Evolutionary conservation across 2,888 invertebrate species (phyloP), one percentile per base, ranked within the genome.

Genomic region (Sympetrum striolatum): DNA sequence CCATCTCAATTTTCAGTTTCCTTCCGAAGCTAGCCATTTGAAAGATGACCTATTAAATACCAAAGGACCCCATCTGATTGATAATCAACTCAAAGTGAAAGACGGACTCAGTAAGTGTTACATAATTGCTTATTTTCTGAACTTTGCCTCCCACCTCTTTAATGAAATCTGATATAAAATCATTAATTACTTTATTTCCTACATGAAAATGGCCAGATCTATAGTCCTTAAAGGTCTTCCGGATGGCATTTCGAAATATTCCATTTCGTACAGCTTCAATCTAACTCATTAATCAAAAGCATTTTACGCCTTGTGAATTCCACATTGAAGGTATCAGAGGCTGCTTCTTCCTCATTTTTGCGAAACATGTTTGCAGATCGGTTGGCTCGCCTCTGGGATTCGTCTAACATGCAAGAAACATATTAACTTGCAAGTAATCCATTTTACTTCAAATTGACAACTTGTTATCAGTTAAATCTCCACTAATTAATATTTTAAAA

Each of bases 211-310:
- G 58, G n/a, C 64, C 12, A 35, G 35, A 73, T 86, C n/a, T 64
- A n/a, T 86, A 22, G 14, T 60, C 39, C 8, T 14, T 10, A n/a
- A 35, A 53, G 18, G 12, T 60, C 37, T 18, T 25, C 58, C 37
- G 58, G 22, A 82, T 58, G 58, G 48, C 58, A 82, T 86, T 86
- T 86, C 60, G 86, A 64, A 58, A 86, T 53, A 53, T 53, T 73
- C 86, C 37, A 39, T 37, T 53, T 37, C 39, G 22, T 14, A 31
- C 25, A 31, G n/a, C 39, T 37, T n/a, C 64, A 58, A 86, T 86
- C 86, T 37, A 22, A 60, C 60, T 86, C 35, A 86, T 86, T 86
- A 86, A 86, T 86, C 86, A 37, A 37, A 86, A 31, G 31, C 31
- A 37, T 86, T 86, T 86, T 86, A 86, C 73, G 73, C 73, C 25